Evolutionary conservation across 1,140 invertebrate genomes (phyloP).

Genomic region (Heliothis subflexa): DNA sequence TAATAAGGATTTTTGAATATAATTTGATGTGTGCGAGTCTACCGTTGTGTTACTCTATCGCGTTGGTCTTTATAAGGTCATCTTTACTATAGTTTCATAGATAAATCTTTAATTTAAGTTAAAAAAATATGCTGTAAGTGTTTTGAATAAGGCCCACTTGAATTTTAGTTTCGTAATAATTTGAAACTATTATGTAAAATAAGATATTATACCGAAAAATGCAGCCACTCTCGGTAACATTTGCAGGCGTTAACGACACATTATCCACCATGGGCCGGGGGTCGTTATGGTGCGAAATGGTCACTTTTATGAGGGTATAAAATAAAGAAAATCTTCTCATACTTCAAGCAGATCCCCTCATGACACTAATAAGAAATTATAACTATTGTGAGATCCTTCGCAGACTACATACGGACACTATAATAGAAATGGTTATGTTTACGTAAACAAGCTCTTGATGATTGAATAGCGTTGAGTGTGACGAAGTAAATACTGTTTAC

Average conservation of each 20-base stretch:
- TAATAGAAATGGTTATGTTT: conserved; percentile 1
- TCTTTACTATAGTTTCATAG: no score
- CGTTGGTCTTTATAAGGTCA: no score
- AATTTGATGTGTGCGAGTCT: no score
- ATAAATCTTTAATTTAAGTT: no score
- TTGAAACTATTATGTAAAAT: conserved; percentile 7
- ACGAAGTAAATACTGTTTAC: background rate
- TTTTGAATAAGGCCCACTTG: no score
- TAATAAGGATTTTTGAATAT: no score
- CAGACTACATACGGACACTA: conserved; percentile 8
- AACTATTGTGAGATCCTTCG: conserved; percentile 25
- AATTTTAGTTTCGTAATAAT: background rate
- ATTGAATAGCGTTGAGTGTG: no score
- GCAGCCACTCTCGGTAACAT: conserved; percentile 31
- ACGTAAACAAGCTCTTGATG: background rate
- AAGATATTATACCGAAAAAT: conserved; percentile 3
- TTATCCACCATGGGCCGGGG: conserved; percentile 39
- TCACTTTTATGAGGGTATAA: conserved; percentile 61
- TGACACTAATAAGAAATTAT: conserved; percentile 56
- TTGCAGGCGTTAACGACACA: conserved; percentile 54
- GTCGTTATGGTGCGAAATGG: conserved; percentile 53
- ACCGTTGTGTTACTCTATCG: no score
- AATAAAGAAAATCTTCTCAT: conserved; percentile 54
- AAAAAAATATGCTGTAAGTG: no score
- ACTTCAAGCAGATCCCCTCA: conserved; percentile 36